A percentile compares a stretch with the other conserved stretches of the same genome.
Conservation (phyloP, 2,888 invertebrate species). For the Ophion costatus region DNA sequence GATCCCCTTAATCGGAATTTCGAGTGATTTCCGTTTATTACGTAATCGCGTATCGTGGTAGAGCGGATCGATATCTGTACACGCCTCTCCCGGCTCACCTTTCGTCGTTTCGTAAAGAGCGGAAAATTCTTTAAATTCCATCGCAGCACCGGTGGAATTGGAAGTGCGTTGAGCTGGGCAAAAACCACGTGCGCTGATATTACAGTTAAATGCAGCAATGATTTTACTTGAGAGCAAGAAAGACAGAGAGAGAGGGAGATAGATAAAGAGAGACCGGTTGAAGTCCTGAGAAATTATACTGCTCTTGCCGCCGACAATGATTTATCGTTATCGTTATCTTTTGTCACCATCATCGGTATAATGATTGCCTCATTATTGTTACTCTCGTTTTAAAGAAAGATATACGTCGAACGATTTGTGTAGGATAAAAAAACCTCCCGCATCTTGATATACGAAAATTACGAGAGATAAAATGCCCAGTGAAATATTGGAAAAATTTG, state of each 20-base stretch:
- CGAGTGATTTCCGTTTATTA: slow-evolving; percentile 29
- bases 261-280: slow-evolving; percentile 27
- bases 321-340: slow-evolving; percentile 19
- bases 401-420: not conserved
- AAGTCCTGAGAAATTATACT: slow-evolving; percentile 45
- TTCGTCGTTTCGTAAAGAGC: not conserved
- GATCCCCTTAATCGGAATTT: not conserved
- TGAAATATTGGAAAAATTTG: no score
- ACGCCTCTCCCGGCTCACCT: not conserved
- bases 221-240: slow-evolving; percentile 19
- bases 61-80: slow-evolving; percentile 47
- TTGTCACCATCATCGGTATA: slow-evolving; percentile 1
- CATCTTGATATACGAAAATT: no score
- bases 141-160: slow-evolving; percentile 50
- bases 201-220: slow-evolving; percentile 51
- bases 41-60: slow-evolving; percentile 1
- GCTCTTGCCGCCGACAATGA: slow-evolving; percentile 32
- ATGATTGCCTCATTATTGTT: not conserved
- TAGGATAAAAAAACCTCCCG: not conserved
- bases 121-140: slow-evolving; percentile 55
- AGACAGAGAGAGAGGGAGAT: not conserved
- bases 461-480: no score
- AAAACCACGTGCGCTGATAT: slow-evolving; percentile 55
- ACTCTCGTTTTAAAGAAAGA: not conserved
- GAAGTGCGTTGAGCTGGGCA: slow-evolving; percentile 46